These are phyloP conservation scores for Polypedilum pembai DNA, from an alignment of 1,140 invertebrate genomes.

Conservation along the genomic window DNA sequence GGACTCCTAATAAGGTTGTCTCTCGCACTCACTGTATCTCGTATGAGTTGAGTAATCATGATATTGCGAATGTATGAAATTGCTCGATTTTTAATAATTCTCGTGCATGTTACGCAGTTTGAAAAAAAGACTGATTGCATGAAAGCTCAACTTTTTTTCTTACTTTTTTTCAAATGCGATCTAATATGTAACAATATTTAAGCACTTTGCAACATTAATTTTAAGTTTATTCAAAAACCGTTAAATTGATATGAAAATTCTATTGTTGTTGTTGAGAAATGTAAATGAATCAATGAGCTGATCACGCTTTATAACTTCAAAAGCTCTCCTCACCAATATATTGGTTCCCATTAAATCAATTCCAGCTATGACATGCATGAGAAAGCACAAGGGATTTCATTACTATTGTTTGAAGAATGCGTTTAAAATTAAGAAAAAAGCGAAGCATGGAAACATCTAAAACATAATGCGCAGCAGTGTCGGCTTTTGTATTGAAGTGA, in stretches of 20 bases:
- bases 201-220: too few species aligned
- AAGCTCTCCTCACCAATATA: not conserved
- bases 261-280: too few species aligned
- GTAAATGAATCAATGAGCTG: not conserved
- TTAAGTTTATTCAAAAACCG: too few species aligned
- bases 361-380: not conserved
- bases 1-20: slow-evolving; percentile 10
- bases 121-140: not conserved
- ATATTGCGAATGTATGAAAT: not conserved
- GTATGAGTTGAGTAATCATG: not conserved
- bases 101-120: not conserved
- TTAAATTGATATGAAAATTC: too few species aligned
- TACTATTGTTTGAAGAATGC: not conserved
- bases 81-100: not conserved
- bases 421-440: not conserved
- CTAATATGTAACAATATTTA: too few species aligned
- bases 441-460: not conserved
- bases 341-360: not conserved
- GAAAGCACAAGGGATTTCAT: not conserved
- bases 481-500: not conserved
- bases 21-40: not conserved
- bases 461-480: not conserved
- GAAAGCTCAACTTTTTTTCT: not conserved
- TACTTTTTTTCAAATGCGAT: not conserved
- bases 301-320: not conserved